phyloP scores from a whole-genome alignment of 2,797 vertebrate species.

The Sciurus carolinensis region DNA sequence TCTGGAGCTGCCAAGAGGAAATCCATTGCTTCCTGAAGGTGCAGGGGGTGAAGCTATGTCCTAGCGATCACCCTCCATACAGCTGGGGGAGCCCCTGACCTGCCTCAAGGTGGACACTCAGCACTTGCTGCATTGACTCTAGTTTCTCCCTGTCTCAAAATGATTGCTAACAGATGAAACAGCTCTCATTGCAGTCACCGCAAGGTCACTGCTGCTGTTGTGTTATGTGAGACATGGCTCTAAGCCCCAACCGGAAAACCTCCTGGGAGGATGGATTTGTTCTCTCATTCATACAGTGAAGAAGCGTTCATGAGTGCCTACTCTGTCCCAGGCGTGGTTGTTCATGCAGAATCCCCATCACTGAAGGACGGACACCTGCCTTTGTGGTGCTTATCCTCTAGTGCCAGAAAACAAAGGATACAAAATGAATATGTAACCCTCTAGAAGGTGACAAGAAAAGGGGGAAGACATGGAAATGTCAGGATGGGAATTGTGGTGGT shows the following conservation, averaged over 20 bases:
- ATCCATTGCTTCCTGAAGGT: background rate
- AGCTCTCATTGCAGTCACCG: background rate
- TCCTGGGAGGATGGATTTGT: background rate
- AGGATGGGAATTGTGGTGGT: background rate
- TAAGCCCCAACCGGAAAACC: background rate
- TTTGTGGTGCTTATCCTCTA: background rate
- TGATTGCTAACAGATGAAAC: background rate
- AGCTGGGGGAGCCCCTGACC: background rate
- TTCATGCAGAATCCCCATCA: background rate
- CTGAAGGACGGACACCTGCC: background rate
- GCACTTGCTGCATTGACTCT: background rate
- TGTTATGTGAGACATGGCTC: background rate
- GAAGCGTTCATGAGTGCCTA: background rate
- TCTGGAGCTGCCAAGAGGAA: background rate
- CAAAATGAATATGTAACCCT: background rate
- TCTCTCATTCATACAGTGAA: background rate
- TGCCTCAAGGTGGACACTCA: background rate
- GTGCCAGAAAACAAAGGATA: background rate
- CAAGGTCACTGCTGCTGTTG: background rate
- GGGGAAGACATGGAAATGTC: background rate
- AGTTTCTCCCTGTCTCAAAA: background rate
- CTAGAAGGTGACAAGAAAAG: background rate
- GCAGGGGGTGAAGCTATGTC: no score
- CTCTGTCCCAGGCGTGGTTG: background rate
- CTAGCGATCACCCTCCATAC: background rate